Evolutionary conservation across 2,113 vertebrate genomes (phyloP).

Genomic region (Sisor rabdophorus): DNA sequence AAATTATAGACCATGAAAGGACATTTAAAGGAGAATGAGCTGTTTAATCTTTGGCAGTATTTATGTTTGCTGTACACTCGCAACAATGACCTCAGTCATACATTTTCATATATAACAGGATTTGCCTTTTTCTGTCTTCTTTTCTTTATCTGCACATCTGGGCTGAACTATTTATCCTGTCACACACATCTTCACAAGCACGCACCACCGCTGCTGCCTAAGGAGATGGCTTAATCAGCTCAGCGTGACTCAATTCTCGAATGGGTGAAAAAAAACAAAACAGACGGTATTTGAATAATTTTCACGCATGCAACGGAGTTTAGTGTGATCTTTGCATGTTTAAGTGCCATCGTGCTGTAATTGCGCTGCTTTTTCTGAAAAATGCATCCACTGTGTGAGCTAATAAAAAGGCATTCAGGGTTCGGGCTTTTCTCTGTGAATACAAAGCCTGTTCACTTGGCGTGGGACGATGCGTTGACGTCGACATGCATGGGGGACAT

Average conservation of each 20-base stretch:
- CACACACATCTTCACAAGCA: neutral
- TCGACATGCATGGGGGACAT: neutral
- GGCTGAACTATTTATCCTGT: neutral
- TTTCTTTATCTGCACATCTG: constrained; percentile 18
- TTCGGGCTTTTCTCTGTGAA: constrained; percentile 8
- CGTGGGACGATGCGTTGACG: constrained; percentile 1
- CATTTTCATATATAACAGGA: neutral
- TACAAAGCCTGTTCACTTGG: constrained; percentile 14
- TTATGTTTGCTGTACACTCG: neutral
- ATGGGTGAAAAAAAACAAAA: neutral
- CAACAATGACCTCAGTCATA: neutral
- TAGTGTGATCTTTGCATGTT: neutral
- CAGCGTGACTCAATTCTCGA: constrained; percentile 7
- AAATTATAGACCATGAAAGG: neutral
- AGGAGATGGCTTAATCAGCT: constrained; percentile 2
- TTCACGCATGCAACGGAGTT: neutral
- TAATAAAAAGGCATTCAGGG: constrained; percentile 18
- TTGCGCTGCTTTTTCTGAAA: neutral
- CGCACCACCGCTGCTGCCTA: neutral
- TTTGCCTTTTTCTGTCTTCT: neutral
- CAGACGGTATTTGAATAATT: neutral
- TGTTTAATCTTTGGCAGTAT: neutral
- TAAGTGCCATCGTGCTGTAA: neutral
- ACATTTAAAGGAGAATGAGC: neutral
- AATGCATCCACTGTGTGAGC: constrained; percentile 14